These are phyloP conservation scores for Dryas iulia DNA, from an alignment of 1,140 invertebrate genomes.

Conservation along the genomic window DNA sequence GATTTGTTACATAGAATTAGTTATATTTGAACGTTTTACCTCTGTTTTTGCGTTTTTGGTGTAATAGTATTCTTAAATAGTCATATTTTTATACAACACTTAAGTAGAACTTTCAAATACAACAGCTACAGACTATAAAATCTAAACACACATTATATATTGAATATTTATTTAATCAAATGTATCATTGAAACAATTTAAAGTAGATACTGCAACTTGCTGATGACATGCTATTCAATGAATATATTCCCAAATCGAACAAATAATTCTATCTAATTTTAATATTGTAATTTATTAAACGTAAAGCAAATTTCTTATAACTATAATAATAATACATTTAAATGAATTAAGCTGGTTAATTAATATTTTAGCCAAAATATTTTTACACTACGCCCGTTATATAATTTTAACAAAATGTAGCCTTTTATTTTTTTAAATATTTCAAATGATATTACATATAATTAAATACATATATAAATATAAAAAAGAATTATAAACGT, in stretches of 20 bases:
- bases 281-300: neutral
- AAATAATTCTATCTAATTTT: neutral
- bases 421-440: too few species aligned
- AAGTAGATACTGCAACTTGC: conserved; percentile 12
- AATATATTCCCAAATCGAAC: conserved; percentile 1
- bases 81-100: neutral
- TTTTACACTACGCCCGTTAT: neutral
- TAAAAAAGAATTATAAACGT: neutral
- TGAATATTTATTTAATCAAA: conserved; percentile 11
- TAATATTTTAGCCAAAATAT: neutral
- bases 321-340: neutral
- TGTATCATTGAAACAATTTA: conserved; percentile 12
- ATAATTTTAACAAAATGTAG: too few species aligned
- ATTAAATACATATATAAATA: neutral
- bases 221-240: neutral
- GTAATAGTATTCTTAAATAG: neutral
- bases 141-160: conserved; percentile 15
- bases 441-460: too few species aligned
- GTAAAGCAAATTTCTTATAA: neutral
- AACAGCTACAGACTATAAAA: conserved; percentile 14
- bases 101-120: conserved; percentile 26
- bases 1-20: conserved; percentile 30
- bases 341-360: neutral
- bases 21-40: conserved; percentile 27
- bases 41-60: neutral